Evolutionary conservation across 2,888 invertebrate genomes (phyloP), one percentile per base, ranked within the genome.

Genomic region (Nudaria mundana): DNA sequence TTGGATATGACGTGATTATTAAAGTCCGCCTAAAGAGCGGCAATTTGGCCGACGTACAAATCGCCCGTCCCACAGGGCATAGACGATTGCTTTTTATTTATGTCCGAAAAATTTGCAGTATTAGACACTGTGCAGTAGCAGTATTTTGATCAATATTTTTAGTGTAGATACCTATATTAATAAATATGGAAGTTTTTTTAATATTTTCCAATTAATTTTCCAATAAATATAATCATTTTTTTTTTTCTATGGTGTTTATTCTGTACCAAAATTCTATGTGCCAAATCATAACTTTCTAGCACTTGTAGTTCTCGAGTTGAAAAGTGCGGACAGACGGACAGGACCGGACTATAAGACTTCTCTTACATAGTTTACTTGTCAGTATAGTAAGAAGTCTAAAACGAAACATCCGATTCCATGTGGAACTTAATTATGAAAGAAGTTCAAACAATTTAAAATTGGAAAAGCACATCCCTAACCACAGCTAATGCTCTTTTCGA

Each of bases 1-100:
- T 85, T 85, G 85, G 78, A 80, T 82, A 82, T 83, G 84, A 76
- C 81, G 82, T 83, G 84, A 84, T 85, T 85, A 85, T 83, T 74
- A 78, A 76, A 83, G 79, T 74, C 74, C 68, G 65, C 56, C 79
- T 83, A 83, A 83, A 82, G 84, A 83, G 79, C 74, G 71, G 74
- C 82, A 83, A 83, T 84, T 84, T 81, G 78, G 83, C 73, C 66
- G 56, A 70, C 70, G 76, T 59, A 71, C 80, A 80, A 83, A 81
- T 82, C 76, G 79, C 46, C 57, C 48, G 69, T 72, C 81, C 82
- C 81, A 61, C 54, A 49, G 80, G 81, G 69, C 78, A 64, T 56
- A 62, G 73, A 63, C 54, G 49, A 56, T 51, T 48, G 45, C 56
- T 53, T 58, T 69, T 76, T 80, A 76, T 80, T 71, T 71, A 71